phyloP scores from a whole-genome alignment of 2,888 invertebrate genomes.

The Schrankia costaestrigalis region DNA sequence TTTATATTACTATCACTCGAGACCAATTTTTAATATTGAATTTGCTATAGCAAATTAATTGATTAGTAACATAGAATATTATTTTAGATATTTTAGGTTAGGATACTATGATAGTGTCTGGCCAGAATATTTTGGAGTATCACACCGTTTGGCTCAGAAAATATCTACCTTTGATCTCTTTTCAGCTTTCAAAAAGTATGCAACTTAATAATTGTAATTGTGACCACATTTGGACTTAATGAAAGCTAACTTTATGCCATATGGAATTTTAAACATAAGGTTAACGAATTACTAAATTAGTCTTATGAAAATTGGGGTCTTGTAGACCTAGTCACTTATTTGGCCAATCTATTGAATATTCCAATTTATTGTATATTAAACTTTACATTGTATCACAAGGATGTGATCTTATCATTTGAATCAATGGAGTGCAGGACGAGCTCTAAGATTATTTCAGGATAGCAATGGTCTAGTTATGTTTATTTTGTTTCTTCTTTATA shows the following conservation, averaged over 20 bases:
- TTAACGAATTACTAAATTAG: constrained; percentile 81
- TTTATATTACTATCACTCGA: constrained; percentile 71
- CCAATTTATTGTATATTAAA: constrained; percentile 79
- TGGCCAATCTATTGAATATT: constrained; percentile 80
- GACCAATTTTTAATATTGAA: constrained; percentile 77
- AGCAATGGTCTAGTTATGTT: constrained; percentile 80
- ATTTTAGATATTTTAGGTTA: constrained; percentile 80
- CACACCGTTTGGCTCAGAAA: constrained; percentile 81
- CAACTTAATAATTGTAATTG: constrained; percentile 76
- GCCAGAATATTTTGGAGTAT: constrained; percentile 80
- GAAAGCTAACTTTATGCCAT: constrained; percentile 81
- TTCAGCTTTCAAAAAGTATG: constrained; percentile 79
- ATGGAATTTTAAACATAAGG: constrained; percentile 79
- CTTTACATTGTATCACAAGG: constrained; percentile 69
- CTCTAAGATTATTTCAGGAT: constrained; percentile 74
- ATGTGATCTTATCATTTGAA: constrained; percentile 66
- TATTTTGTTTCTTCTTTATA: constrained; percentile 72
- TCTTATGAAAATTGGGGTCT: constrained; percentile 76
- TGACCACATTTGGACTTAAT: constrained; percentile 76
- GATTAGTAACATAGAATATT: constrained; percentile 76
- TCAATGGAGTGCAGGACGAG: constrained; percentile 79
- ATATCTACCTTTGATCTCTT: constrained; percentile 80
- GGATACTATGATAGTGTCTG: constrained; percentile 80
- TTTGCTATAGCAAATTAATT: constrained; percentile 75
- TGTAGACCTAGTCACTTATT: constrained; percentile 78